phyloP scores from a whole-genome alignment of 2,113 vertebrate species.

The Empidonax alnorum region DNA sequence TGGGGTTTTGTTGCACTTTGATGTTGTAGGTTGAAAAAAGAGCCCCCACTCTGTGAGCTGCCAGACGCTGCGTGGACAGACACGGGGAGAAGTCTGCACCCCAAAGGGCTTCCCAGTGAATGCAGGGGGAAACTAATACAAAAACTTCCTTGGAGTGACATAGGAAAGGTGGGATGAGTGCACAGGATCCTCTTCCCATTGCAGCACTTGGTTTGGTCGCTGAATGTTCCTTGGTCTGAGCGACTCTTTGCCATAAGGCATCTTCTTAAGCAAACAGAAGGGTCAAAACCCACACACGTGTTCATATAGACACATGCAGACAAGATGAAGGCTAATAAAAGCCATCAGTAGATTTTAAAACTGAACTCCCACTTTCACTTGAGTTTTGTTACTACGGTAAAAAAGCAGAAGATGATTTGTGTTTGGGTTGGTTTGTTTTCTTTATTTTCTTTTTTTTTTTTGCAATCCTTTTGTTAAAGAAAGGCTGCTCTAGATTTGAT shows the following conservation, averaged over 20 bases:
- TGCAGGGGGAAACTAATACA: background rate
- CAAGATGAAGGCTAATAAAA: background rate
- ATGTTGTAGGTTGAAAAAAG: background rate
- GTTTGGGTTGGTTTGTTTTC: background rate
- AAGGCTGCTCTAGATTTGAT: background rate
- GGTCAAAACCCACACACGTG: background rate
- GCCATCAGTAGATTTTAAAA: background rate
- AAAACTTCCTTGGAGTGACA: background rate
- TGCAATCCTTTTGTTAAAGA: background rate
- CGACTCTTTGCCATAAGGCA: background rate
- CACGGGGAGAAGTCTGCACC: background rate
- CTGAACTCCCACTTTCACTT: background rate
- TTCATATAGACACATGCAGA: background rate
- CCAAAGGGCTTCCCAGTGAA: background rate
- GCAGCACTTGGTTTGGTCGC: background rate
- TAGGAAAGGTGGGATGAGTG: background rate
- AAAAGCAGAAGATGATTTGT: background rate
- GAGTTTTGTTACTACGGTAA: background rate
- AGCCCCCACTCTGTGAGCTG: background rate
- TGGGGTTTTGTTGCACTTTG: background rate
- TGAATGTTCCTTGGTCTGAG: background rate
- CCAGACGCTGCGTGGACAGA: background rate
- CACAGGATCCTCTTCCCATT: background rate
- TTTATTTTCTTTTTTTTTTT: background rate
- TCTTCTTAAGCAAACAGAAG: background rate